Conservation (phyloP, 2,797 vertebrate genomes). For the Sebastiscus tertius region DNA sequence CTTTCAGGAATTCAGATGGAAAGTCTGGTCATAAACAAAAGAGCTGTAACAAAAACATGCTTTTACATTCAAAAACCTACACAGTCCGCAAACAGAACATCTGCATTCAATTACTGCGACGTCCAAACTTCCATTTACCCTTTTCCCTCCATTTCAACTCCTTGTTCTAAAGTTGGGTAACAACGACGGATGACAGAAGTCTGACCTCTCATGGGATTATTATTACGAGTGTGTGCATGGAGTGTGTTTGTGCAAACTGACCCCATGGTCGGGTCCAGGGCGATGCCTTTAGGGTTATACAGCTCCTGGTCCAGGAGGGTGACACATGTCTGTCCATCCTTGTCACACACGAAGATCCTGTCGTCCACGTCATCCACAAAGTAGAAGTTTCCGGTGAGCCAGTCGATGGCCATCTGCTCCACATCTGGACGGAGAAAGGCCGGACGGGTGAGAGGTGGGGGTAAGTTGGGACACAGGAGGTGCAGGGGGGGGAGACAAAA, state of each 20-base stretch:
- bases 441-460: neutral
- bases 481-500: neutral
- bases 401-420: slow-evolving; percentile 98
- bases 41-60: slow-evolving; percentile 51
- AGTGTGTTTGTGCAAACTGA: slow-evolving; percentile 67
- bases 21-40: slow-evolving; percentile 51
- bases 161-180: slow-evolving; percentile 27
- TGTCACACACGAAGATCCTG: slow-evolving; percentile 96
- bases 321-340: slow-evolving; percentile 92
- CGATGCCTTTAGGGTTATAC: slow-evolving; percentile 96
- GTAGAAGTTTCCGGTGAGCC: slow-evolving; percentile 99
- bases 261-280: slow-evolving; percentile 96
- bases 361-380: slow-evolving; percentile 97
- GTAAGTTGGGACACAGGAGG: slow-evolving; percentile 2
- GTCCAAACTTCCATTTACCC: slow-evolving; percentile 31
- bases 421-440: slow-evolving; percentile 84
- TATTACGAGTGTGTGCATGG: neutral
- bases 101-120: slow-evolving; percentile 55
- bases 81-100: slow-evolving; percentile 48
- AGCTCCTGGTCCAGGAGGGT: slow-evolving; percentile 95
- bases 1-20: slow-evolving; percentile 48
- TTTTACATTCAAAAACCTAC: slow-evolving; percentile 29
- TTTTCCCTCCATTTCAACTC: slow-evolving; percentile 12
- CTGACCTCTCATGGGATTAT: neutral
- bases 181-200: slow-evolving; percentile 18